A percentile compares a stretch with the other conserved stretches of the same genome.
Conservation (phyloP, 2,797 vertebrate genomes). For the Bufotes viridis region DNA sequence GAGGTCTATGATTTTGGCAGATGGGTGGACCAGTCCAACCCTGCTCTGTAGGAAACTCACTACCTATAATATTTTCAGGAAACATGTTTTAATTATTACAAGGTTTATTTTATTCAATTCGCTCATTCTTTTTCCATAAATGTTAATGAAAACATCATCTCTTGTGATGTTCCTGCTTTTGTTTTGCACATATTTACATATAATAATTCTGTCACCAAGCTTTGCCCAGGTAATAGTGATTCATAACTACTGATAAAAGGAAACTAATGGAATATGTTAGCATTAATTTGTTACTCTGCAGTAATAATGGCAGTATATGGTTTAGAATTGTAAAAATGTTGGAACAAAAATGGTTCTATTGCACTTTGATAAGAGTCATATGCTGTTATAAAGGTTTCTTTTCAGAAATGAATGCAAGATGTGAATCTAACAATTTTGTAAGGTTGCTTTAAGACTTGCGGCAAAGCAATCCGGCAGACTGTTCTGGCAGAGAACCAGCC, state of each 20-base stretch:
- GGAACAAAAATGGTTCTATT: not conserved
- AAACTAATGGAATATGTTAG: conserved; percentile 6
- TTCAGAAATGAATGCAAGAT: not conserved
- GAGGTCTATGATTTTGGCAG: no score
- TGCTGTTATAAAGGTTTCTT: not conserved
- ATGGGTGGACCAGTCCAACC: not conserved
- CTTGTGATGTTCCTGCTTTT: not conserved
- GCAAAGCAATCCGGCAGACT: no score
- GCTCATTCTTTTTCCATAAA: not conserved
- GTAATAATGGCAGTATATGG: not conserved
- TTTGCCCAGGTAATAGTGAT: not conserved
- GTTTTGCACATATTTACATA: not conserved
- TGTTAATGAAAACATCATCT: not conserved
- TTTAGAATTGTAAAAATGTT: not conserved
- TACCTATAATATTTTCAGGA: no score
- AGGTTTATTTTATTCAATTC: not conserved
- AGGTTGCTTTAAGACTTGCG: no score
- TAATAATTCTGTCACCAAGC: not conserved
- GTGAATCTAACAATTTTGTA: not conserved
- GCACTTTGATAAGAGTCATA: not conserved
- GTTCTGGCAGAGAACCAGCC: no score
- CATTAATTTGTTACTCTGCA: conserved; percentile 16
- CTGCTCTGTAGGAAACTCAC: not conserved
- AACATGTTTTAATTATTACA: not conserved
- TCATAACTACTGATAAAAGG: conserved; percentile 2